Base-by-base conservation (phyloP, 2,113 vertebrate species). In the Ophthalmolycus amberensis region DNA sequence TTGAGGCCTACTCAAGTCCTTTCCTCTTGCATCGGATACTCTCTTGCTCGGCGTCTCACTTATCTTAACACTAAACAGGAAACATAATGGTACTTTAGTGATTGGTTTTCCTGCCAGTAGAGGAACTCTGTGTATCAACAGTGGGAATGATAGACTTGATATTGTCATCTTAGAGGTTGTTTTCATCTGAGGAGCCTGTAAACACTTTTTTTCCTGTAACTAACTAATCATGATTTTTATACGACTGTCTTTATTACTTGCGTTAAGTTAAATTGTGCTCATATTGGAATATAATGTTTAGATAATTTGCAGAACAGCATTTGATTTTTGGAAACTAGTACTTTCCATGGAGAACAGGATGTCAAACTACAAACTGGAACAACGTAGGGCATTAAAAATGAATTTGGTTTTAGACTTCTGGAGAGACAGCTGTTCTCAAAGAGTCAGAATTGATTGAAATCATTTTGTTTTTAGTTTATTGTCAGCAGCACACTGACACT, bases 1-100 rank as follows among this genome's bases (percentile, higher is more conserved):
- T 32, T 79, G 42, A 68, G 37, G 63, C 77, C 44, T 75, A 46
- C 63, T 59, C 48, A 81, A 79, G 40, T 75, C 9, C 34, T 75
- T 80, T 59, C 75, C 37, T 72, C 44, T 75, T 73, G 11, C 65
- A 56, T 27, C 52, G 20, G 9, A 81, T 44, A 12, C 40, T 64
- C 25, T 16, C 60, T 37, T 15, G 4, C 27, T 77, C 34, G 67
- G 18, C 32, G 18, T 34, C 27, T 69, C 44, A 12, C 27, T 38
- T 74, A 64, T 71, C 68, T 70, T 37, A 16, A 44, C 32, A 40
- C 37, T 27, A 15, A 75, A 80, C 25, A 48, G 29, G 62, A 27
- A 66, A 29, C 27, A 25, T 34, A 9, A 9, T 8, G 9, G 37
- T 25, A 25, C 22, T 71, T 71, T 3, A 29, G 46, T 42, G 44